Evolutionary conservation across 2,113 vertebrate species (phyloP), one percentile per base, ranked within the genome.

Genomic region (Gnathonemus echidnorhynchus): DNA sequence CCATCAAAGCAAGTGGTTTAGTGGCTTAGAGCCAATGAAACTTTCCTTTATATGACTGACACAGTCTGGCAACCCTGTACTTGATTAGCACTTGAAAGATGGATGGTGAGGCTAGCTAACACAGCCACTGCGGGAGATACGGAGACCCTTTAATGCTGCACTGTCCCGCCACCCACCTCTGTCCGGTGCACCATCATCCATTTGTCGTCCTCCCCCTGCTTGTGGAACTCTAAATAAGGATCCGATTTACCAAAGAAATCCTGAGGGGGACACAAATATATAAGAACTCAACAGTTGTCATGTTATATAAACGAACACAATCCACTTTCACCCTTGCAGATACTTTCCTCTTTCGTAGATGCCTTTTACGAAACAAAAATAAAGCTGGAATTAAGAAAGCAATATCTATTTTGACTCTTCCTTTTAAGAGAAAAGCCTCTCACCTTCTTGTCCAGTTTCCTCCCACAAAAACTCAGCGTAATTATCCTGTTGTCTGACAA

Each of bases 131-230:
- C 11, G 19, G 8, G n/a, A 15, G 45, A 10, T n/a, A 46, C 1
- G 27, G 17, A 66, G 24, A 24, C 27, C 24, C 39, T 3, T 8
- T 83, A 62, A 24, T 24, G 8, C 45, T 49, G 90, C 83, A 66
- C 85, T 31, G 52, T 80, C 1, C 0, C 66, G 0, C 5, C 24
- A 3, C 92, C 94, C 93, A 99, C 98, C 97, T 99, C 98, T 3
- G 98, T 99, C 94, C 98, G 97, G 94, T 99, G 98, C 45, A 99
- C 98, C 92, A 99, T 95, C 98, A 99, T 99, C 98, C 98, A 99
- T 91, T 98, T 99, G 52, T 97, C 96, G 21, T 99, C 98, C 0
- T 98, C 97, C 49, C 97, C 97, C 15, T 97, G 97, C 93, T 99
- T 99, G 93, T 98, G 96, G 89, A 99, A 98, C 95, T 99, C 98